These are phyloP conservation scores for Leucania comma DNA, from an alignment of 2,888 invertebrate species.

Conservation along the genomic window DNA sequence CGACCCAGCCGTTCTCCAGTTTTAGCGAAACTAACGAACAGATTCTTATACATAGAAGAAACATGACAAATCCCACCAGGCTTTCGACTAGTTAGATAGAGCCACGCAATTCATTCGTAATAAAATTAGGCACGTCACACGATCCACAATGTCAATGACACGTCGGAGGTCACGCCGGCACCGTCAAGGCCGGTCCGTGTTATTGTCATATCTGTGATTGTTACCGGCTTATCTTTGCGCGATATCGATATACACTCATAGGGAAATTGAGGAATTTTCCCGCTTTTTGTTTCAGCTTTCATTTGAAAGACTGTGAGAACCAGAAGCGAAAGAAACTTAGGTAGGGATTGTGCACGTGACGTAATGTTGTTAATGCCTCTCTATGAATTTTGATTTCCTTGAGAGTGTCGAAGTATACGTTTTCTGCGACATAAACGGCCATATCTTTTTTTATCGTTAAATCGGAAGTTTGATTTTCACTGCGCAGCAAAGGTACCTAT, in stretches of 20 bases:
- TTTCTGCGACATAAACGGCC: too few species aligned
- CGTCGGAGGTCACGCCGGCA: slow-evolving; percentile 31
- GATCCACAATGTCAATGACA: slow-evolving; percentile 60
- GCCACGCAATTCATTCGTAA: slow-evolving; percentile 23
- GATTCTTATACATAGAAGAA: too few species aligned
- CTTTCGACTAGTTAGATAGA: slow-evolving; percentile 14
- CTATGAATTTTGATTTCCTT: too few species aligned
- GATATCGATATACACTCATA: slow-evolving; percentile 17
- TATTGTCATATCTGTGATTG: slow-evolving; percentile 49
- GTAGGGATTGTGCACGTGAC: not conserved
- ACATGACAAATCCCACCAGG: not conserved
- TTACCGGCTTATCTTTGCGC: slow-evolving; percentile 26
- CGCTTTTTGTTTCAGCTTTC: not conserved
- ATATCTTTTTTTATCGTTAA: too few species aligned
- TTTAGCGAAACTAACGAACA: too few species aligned
- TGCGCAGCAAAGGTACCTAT: too few species aligned
- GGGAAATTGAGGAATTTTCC: slow-evolving; percentile 1
- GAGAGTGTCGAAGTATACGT: too few species aligned
- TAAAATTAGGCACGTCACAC: slow-evolving; percentile 36
- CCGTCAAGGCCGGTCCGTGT: slow-evolving; percentile 59
- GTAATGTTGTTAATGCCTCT: not conserved
- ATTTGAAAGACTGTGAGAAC: not conserved
- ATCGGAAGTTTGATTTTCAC: too few species aligned
- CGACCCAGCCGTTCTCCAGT: too few species aligned
- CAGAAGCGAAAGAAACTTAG: not conserved